Percentiles rank a stretch among this genome's conserved stretches.
Conservation (phyloP, 2,888 invertebrate genomes). For the Nemoura dubitans region DNA sequence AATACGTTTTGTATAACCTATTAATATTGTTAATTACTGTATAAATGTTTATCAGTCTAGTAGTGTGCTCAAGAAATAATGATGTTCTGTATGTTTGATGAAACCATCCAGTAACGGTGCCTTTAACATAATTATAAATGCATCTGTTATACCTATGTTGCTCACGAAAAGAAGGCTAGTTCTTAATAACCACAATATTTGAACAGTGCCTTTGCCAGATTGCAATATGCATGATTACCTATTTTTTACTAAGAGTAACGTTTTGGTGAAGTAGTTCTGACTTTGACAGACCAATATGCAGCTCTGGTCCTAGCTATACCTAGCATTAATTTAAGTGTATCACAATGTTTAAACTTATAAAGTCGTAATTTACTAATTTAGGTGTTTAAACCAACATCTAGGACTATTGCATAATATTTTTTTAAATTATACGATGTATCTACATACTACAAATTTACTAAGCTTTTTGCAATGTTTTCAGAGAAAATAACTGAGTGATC, state of each 20-base stretch:
- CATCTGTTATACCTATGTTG: conserved; percentile 16
- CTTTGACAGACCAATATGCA: neutral
- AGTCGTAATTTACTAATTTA: neutral
- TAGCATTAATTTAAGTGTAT: conserved; percentile 18
- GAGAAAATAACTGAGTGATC: neutral
- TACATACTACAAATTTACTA: neutral
- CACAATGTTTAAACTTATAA: conserved; percentile 22
- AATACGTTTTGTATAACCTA: neutral
- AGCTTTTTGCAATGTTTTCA: neutral
- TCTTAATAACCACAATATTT: conserved; percentile 22
- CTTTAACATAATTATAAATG: conserved; percentile 7
- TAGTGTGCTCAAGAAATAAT: neutral
- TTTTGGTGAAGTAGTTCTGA: neutral
- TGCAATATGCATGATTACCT: conserved; percentile 1
- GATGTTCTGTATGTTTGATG: neutral
- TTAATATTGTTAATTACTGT: neutral
- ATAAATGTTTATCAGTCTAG: neutral
- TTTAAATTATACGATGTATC: neutral
- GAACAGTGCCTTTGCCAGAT: conserved; percentile 12
- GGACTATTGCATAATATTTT: neutral
- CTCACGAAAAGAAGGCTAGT: conserved; percentile 35
- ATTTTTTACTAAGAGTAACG: neutral
- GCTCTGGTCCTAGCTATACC: neutral
- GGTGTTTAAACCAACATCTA: conserved; percentile 17
- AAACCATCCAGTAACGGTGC: conserved; percentile 35